phyloP scores from a whole-genome alignment of 2,888 invertebrate genomes.

The Stenolophus ochropezus region DNA sequence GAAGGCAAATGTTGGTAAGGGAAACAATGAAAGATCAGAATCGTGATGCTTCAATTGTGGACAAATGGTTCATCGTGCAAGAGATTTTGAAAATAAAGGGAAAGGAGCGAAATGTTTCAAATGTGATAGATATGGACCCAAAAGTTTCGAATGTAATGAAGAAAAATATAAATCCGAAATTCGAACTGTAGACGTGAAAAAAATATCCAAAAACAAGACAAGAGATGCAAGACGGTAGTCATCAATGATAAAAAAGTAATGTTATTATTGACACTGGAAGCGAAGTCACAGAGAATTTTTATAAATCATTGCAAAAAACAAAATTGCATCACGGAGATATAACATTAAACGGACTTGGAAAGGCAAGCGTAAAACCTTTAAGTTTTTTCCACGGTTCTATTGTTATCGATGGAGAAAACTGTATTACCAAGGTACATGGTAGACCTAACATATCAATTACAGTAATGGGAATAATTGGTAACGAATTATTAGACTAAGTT shows the following conservation, averaged over 20 bases:
- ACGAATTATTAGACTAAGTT: not conserved
- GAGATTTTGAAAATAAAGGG: not conserved
- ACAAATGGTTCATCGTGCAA: not conserved
- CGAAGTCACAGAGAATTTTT: not conserved
- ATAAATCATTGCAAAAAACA: not conserved
- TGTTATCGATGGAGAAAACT: not conserved
- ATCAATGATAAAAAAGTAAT: not conserved
- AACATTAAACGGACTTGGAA: conserved; percentile 1
- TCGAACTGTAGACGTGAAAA: not conserved
- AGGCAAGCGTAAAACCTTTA: not conserved
- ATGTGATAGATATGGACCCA: no score
- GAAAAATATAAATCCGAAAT: not conserved
- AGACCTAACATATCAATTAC: not conserved
- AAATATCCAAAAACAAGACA: not conserved
- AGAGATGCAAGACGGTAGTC: not conserved
- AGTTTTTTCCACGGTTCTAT: not conserved
- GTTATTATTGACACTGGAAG: not conserved
- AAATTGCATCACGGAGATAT: not conserved
- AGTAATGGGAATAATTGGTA: not conserved
- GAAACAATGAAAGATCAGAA: not conserved
- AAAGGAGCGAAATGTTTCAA: no score
- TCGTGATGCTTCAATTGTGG: not conserved
- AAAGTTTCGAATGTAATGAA: no score
- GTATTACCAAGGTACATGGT: not conserved
- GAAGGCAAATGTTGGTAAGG: not conserved